Percentiles rank a stretch among this genome's conserved stretches.
These are phyloP conservation scores for Prunella himalayana DNA, from an alignment of 2,113 vertebrate genomes.

Conservation along the genomic window DNA sequence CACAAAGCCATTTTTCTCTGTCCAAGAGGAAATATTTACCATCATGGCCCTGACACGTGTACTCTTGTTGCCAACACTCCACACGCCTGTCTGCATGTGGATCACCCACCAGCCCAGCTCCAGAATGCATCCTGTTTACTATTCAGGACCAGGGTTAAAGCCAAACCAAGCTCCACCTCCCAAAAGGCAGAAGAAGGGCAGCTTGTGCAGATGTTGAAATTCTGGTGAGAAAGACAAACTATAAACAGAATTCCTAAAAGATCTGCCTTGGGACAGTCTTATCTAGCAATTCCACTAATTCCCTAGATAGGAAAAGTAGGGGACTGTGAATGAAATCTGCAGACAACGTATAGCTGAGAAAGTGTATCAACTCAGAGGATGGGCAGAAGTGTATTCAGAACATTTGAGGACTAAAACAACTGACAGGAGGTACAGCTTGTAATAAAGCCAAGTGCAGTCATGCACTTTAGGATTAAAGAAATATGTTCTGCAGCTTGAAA, in stretches of 20 bases:
- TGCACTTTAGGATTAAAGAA: conserved; percentile 34
- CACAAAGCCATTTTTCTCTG: neutral
- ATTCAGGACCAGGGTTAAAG: neutral
- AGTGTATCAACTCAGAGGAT: neutral
- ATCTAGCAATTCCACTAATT: conserved; percentile 36
- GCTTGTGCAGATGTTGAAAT: conserved; percentile 32
- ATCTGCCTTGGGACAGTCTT: conserved; percentile 20
- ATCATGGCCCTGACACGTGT: neutral
- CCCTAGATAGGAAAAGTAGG: neutral
- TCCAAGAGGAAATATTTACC: neutral
- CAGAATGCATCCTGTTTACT: conserved; percentile 12
- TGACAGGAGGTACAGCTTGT: neutral
- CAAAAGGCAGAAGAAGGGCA: neutral
- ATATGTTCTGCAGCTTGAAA: neutral
- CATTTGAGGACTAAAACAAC: neutral
- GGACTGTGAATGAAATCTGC: neutral
- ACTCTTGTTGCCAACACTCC: neutral
- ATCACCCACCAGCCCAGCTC: neutral
- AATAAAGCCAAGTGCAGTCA: conserved; percentile 5
- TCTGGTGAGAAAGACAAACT: conserved; percentile 38
- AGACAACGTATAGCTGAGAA: conserved; percentile 31
- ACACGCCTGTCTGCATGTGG: neutral
- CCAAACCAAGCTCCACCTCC: conserved; percentile 14
- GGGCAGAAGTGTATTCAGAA: neutral
- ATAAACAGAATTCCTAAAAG: conserved; percentile 50